Evolutionary conservation across 1,140 invertebrate genomes (phyloP).

Genomic region (Scaptomyza pallida): DNA sequence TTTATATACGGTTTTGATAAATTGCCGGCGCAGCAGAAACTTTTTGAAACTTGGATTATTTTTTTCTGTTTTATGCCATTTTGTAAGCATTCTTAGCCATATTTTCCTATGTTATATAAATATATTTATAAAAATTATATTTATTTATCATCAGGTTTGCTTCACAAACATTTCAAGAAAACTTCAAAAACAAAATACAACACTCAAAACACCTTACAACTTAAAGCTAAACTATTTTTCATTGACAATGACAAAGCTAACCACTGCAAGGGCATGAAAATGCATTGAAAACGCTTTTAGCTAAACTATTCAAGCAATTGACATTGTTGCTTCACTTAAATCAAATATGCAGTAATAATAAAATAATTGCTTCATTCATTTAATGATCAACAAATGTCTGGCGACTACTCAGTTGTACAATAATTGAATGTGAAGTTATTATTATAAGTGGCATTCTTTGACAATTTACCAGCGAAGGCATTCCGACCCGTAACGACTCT

Average conservation of each 20-base stretch:
- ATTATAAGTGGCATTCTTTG: slow-evolving; percentile 37
- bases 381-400: slow-evolving; percentile 75
- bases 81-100: no score
- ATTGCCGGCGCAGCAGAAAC: not conserved
- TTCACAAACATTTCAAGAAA: no score
- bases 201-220: no score
- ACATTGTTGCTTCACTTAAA: slow-evolving; percentile 46
- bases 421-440: slow-evolving; percentile 72
- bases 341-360: slow-evolving; percentile 69
- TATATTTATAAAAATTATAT: no score
- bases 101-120: no score
- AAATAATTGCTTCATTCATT: slow-evolving; percentile 74
- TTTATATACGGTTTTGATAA: slow-evolving; percentile 4
- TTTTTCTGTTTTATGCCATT: no score
- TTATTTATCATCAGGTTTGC: no score
- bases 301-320: not conserved
- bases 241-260: not conserved
- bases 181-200: no score
- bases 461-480: slow-evolving; percentile 47
- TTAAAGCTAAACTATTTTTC: no score
- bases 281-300: not conserved
- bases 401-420: slow-evolving; percentile 15
- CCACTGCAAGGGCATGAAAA: not conserved
- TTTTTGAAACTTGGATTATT: no score
- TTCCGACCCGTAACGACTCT: not conserved